Conservation (phyloP, 2,113 vertebrate species). For the Motacilla alba region DNA sequence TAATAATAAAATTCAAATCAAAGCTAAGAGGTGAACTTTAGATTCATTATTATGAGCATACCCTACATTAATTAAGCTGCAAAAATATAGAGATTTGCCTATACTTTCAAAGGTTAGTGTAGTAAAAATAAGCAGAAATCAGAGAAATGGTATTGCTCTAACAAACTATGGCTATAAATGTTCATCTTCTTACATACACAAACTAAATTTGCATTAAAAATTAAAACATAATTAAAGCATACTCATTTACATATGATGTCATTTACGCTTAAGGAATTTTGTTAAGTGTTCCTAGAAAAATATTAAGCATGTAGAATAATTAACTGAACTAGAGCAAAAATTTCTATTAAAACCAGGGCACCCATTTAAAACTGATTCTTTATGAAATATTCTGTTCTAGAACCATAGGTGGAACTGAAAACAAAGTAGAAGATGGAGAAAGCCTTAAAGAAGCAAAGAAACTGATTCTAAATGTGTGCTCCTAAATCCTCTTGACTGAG, state of each 20-base stretch:
- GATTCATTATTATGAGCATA: neutral
- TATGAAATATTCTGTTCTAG: neutral
- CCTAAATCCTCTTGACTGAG: neutral
- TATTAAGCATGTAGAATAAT: neutral
- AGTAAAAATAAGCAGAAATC: neutral
- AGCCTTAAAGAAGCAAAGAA: neutral
- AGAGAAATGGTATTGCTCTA: neutral
- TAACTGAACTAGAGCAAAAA: neutral
- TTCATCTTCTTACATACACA: neutral
- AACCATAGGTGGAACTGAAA: neutral
- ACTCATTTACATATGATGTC: neutral
- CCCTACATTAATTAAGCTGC: neutral
- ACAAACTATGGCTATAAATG: neutral
- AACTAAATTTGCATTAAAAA: neutral
- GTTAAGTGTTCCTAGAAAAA: neutral
- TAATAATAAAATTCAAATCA: neutral
- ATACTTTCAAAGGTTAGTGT: neutral
- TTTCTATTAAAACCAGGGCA: neutral
- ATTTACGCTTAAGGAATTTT: neutral
- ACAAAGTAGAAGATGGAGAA: neutral
- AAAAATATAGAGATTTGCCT: neutral
- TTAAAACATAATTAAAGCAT: neutral
- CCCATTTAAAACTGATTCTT: neutral
- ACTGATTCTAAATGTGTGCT: neutral
- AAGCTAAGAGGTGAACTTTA: neutral